phyloP scores from a whole-genome alignment of 1,140 invertebrate species.

The Trachymyrmex cornetzi region DNA sequence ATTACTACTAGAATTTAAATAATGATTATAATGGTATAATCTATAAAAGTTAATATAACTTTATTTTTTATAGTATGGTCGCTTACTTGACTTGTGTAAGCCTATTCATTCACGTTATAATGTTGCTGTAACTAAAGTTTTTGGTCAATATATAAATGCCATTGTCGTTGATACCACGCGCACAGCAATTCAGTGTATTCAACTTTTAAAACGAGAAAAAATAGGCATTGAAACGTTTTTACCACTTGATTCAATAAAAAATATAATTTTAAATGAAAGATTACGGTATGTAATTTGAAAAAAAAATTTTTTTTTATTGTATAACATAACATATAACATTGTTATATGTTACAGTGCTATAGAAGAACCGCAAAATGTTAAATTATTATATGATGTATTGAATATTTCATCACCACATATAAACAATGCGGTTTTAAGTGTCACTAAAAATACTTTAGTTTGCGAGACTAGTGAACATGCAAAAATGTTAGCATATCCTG shows the following conservation, averaged over 20 bases:
- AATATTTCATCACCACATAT: slow-evolving; percentile 95
- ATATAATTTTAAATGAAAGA: slow-evolving; percentile 92
- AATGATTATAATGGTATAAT: neutral
- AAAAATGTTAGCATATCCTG: slow-evolving; percentile 94
- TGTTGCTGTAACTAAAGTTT: slow-evolving; percentile 98
- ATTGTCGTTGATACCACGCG: slow-evolving; percentile 99
- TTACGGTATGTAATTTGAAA: slow-evolving; percentile 86
- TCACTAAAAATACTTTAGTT: slow-evolving; percentile 97
- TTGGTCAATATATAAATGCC: slow-evolving; percentile 98
- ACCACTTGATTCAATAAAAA: slow-evolving; percentile 97
- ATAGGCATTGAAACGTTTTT: slow-evolving; percentile 98
- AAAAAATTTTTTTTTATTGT: slow-evolving; percentile 5
- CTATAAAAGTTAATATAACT: slow-evolving; percentile 36
- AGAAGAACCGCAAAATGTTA: slow-evolving; percentile 95
- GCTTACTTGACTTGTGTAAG: slow-evolving; percentile 98
- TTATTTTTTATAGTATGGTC: slow-evolving; percentile 91
- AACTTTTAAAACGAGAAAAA: slow-evolving; percentile 97
- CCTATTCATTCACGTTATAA: slow-evolving; percentile 97
- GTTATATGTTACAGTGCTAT: slow-evolving; percentile 90
- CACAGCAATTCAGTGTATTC: slow-evolving; percentile 97
- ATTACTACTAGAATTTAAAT: neutral
- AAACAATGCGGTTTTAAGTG: slow-evolving; percentile 96
- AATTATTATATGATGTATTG: slow-evolving; percentile 97
- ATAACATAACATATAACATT: slow-evolving; percentile 29
- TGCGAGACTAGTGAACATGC: slow-evolving; percentile 99